Evolutionary conservation across 2,888 invertebrate genomes (phyloP), one percentile per base, ranked within the genome.

Genomic region (Ectemnius cavifrons): DNA sequence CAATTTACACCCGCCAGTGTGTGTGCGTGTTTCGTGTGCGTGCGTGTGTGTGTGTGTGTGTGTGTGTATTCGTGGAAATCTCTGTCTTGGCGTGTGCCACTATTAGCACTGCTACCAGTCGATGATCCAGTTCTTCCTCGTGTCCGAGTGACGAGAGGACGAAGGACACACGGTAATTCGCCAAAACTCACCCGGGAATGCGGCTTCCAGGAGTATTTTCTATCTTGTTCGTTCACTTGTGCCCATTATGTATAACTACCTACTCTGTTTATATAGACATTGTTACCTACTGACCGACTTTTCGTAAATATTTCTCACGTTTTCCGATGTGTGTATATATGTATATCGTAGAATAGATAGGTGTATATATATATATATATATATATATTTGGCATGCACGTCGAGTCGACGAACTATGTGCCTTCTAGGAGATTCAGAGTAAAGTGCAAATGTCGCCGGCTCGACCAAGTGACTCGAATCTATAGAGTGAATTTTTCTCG

Each of bases 1-100:
- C 66, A 80, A 37, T 37, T 37, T 82, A 80, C 83, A 83, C 82
- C 84, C 81, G 78, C 56, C 61, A 66, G 16, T 64, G 59, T 75
- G 63, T 46, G 45, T 68, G 70, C 63, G 72, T 62, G 20, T n/a
- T n/a, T n/a, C n/a, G n/a, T 64, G 20, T 57, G 56, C 37, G 52
- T 16, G 56, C 71, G 63, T 46, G 45, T 66, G 70, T 63, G 72
- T 59, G 20, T 62, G 64, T 71, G 63, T 37, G 45, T 68, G 70
- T 63, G 72, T 59, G 56, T 56, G 52, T 16, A 49, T 61, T 63
- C 11, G 37, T 37, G 37, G 8, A 37, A 37, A 37, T 2, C 23
- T 37, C 37, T 8, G 37, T 37, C 37, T 37, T 37, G 8, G 28
- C 16, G 23, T 23, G 52, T 23, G 52, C 14, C 37, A 37, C 37